Evolutionary conservation across 2,797 vertebrate genomes (phyloP), one percentile per base, ranked within the genome.

Genomic region (Tamandua tetradactyla): DNA sequence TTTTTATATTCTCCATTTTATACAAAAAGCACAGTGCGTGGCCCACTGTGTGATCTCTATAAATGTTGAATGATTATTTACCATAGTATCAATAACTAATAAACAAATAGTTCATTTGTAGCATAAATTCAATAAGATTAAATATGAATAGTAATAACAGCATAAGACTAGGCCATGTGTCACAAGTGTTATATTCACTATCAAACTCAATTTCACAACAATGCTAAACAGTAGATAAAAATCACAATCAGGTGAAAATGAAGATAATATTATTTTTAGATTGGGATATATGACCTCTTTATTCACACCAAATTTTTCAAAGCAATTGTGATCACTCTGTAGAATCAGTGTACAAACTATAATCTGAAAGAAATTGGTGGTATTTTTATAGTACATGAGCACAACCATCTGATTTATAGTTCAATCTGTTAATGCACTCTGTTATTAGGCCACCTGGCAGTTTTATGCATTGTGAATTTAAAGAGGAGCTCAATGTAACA

Each of bases 401-500:
- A 98, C 98, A 98, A 97, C 96, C 97, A 96, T 97, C 98, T 98
- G 98, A 98, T 98, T 98, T 98, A 98, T 98, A 98, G 98, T 98
- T 98, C 98, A 98, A 98, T 98, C 98, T 98, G 98, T 98, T 98
- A 98, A 98, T 98, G 98, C 98, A 98, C 98, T 98, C 98, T 98
- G 98, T 98, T 98, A 98, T 98, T 98, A 98, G 98, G 96, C 98
- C 98, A 98, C 98, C 98, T 98, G 98, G 98, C 98, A 98, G 98
- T 98, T 98, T 98, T 98, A 98, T 98, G 98, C 98, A 98, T 98
- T 98, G 98, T 98, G 98, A 98, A 98, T 98, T 98, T 98, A 98
- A 98, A 98, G 98, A 98, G 98, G 98, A 98, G 98, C 98, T 98
- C 98, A 97, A 98, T 96, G 98, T 98, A 98, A 98, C 98, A 98